Evolutionary conservation across 2,888 invertebrate genomes (phyloP).

Genomic region (Lycocerus yunnanus): DNA sequence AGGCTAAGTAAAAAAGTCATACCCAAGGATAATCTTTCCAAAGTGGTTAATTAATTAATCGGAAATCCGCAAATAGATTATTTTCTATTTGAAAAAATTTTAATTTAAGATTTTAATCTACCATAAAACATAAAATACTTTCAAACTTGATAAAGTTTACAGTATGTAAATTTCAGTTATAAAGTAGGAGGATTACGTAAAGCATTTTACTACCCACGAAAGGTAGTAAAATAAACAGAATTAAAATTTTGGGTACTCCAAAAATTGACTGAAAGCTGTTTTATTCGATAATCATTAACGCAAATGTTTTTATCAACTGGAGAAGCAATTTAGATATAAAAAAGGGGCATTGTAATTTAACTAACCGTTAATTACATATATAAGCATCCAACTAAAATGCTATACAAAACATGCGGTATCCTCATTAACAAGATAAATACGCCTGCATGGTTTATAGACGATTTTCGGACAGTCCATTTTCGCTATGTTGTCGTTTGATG

Average conservation of each 20-base stretch:
- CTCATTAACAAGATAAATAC: constrained; percentile 2
- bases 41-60: not conserved
- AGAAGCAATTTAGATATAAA: not conserved
- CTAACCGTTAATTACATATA: not conserved
- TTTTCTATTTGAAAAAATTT: not conserved
- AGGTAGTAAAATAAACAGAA: not conserved
- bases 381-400: not conserved
- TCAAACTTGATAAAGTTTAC: not conserved
- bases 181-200: not conserved
- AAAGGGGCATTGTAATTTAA: not conserved
- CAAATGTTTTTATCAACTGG: not conserved
- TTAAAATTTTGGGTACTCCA: not conserved
- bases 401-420: not conserved
- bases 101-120: not conserved
- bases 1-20: no score
- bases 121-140: not conserved
- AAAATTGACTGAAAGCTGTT: not conserved
- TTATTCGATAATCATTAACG: not conserved
- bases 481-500: not conserved
- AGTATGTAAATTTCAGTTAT: not conserved
- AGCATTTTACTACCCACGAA: not conserved
- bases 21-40: not conserved
- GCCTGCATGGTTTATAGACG: constrained; percentile 1
- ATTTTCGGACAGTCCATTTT: constrained; percentile 3
- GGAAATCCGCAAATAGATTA: not conserved